Base-by-base conservation (phyloP, 2,113 vertebrate genomes). In the Prionailurus bengalensis region DNA sequence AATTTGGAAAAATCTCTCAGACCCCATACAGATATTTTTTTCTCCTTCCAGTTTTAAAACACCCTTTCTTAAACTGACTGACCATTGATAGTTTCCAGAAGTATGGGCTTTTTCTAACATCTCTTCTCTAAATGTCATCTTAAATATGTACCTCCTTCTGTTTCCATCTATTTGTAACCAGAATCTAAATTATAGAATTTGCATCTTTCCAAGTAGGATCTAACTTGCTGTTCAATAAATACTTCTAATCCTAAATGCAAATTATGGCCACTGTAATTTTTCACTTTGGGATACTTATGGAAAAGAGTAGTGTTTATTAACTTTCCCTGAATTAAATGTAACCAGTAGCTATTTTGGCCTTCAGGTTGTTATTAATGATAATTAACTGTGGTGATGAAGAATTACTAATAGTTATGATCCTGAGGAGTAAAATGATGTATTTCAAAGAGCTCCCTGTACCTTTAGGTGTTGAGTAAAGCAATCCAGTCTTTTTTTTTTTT, bases 281-380 rank as follows among this genome's bases (percentile, higher is more conserved):
- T 97, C 84, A 94, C 76, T 39, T 97, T 95, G 33, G 79, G n/a
- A 11, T 92, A 95, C 76, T 79, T 92, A 97, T 5, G 85, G 87
- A 95, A 97, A 97, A 93, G 70, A 97, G n/a, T 94, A 94, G 81
- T 95, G 36, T 94, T 97, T 97, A 95, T 96, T 95, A 97, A 94
- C 58, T 92, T 92, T 92, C 74, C 95, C 65, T 91, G 51, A 96
- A 71, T 94, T 92, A 94, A 97, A 98, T 95, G 61, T 81, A 97
- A 87, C 81, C 45, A 93, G 55, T 45, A 95, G 70, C 13, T 97
- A 85, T 96, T 82, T 88, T 36, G 93, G 65, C 33, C n/a, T n/a
- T 95, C 12, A 0, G 70, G 73, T 95, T 95, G 33, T 81, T 97
- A 95, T 95, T 94, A 97, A 71, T 95, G 39, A 95, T 95, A 94